Percentiles rank a stretch among this genome's conserved stretches.
phyloP scores from a whole-genome alignment of 1,140 invertebrate genomes.

The Idris sp. region DNA sequence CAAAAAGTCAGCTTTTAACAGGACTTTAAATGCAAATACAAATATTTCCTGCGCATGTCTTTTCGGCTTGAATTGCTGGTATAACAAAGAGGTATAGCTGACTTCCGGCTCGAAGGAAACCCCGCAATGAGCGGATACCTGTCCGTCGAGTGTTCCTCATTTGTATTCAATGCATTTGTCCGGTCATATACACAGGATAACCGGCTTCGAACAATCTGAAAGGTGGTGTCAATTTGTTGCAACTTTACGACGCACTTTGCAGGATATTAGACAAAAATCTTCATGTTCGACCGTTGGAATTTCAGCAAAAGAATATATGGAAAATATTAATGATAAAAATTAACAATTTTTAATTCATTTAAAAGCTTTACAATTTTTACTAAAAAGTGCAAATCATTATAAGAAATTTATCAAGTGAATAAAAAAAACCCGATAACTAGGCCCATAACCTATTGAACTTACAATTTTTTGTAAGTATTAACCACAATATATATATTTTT shows the following conservation, averaged over 20 bases:
- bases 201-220: constrained; percentile 26
- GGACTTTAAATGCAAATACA: constrained; percentile 55
- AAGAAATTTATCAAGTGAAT: too few species aligned
- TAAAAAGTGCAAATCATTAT: too few species aligned
- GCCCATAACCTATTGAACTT: too few species aligned
- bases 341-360: too few species aligned
- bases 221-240: constrained; percentile 51
- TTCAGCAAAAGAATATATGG: too few species aligned
- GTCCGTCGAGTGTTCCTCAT: constrained; percentile 36
- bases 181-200: constrained; percentile 48
- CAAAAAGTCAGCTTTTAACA: constrained; percentile 52
- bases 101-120: constrained; percentile 52
- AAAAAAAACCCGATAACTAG: too few species aligned
- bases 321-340: too few species aligned
- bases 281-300: too few species aligned
- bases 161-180: constrained; percentile 50
- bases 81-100: constrained; percentile 50
- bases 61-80: constrained; percentile 54
- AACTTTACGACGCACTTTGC: constrained; percentile 48
- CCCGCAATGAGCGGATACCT: constrained; percentile 43
- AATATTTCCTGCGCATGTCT: constrained; percentile 55
- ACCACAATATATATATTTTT: too few species aligned
- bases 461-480: too few species aligned
- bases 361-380: too few species aligned
- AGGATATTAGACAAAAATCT: too few species aligned